Conservation (phyloP, 2,797 vertebrate species). For the Sebastes cheni region DNA sequence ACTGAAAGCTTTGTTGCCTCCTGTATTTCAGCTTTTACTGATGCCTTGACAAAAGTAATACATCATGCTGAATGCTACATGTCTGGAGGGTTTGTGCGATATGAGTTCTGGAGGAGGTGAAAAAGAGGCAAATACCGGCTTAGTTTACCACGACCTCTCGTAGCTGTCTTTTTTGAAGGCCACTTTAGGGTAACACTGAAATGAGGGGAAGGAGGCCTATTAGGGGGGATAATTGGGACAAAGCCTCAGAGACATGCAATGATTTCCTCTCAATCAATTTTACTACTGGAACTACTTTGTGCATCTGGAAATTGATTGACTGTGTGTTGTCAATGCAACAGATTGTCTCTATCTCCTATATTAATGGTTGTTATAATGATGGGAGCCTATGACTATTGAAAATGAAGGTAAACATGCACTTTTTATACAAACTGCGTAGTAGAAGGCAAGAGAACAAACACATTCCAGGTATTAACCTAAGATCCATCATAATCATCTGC, state of each 20-base stretch:
- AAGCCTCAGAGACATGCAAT: not conserved
- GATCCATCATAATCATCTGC: not conserved
- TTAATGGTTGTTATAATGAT: not conserved
- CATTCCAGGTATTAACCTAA: not conserved
- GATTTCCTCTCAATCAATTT: slow-evolving; percentile 10
- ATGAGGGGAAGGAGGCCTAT: not conserved
- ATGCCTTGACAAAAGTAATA: not conserved
- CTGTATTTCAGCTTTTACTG: not conserved
- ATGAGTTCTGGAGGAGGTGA: not conserved
- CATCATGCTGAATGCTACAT: not conserved
- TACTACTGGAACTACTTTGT: not conserved
- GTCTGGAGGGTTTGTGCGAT: not conserved
- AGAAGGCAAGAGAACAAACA: not conserved
- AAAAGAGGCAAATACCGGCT: not conserved
- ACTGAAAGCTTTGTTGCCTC: not conserved
- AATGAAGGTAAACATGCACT: not conserved
- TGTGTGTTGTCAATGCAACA: not conserved
- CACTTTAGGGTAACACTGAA: not conserved
- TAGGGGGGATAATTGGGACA: not conserved
- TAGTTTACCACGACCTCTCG: not conserved
- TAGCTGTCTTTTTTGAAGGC: not conserved
- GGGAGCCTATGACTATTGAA: not conserved
- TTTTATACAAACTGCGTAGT: not conserved
- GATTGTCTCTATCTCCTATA: not conserved
- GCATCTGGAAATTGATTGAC: not conserved